Evolutionary conservation across 2,888 invertebrate genomes (phyloP).

Genomic region (Drosophila siamana): DNA sequence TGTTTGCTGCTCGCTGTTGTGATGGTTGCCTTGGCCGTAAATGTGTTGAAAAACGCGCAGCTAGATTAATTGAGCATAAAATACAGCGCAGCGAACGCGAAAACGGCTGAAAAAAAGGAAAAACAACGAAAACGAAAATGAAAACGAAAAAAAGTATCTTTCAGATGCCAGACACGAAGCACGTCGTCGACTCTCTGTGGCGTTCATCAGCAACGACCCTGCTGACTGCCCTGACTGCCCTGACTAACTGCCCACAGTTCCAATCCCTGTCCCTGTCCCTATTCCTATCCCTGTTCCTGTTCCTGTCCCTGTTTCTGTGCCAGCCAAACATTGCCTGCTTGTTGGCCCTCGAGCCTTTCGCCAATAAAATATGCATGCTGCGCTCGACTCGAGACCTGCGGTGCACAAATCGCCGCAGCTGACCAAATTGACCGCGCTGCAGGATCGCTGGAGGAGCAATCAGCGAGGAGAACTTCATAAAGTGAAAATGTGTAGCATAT

Average conservation of each 20-base stretch:
- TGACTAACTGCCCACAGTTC: slow-evolving; percentile 55
- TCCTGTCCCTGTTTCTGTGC: slow-evolving; percentile 16
- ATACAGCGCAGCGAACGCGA: slow-evolving; percentile 63
- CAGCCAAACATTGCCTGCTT: slow-evolving; percentile 19
- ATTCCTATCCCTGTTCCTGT: no score
- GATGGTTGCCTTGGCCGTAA: slow-evolving; percentile 45
- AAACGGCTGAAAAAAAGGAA: slow-evolving; percentile 38
- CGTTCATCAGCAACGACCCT: slow-evolving; percentile 73
- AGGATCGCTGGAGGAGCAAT: slow-evolving; percentile 30
- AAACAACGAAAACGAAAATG: slow-evolving; percentile 10
- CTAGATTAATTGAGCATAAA: slow-evolving; percentile 81
- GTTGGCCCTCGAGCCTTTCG: slow-evolving; percentile 61
- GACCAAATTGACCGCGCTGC: slow-evolving; percentile 8
- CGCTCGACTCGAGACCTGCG: slow-evolving; percentile 61
- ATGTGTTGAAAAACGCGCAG: slow-evolving; percentile 79
- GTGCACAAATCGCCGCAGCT: slow-evolving; percentile 44
- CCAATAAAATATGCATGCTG: slow-evolving; percentile 77
- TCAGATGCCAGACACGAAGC: slow-evolving; percentile 78
- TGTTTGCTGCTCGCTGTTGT: slow-evolving; percentile 14
- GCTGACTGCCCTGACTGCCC: slow-evolving; percentile 55
- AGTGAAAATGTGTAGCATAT: slow-evolving; percentile 78
- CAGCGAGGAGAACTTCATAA: slow-evolving; percentile 67
- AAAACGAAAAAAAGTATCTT: slow-evolving; percentile 52
- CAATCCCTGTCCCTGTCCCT: slow-evolving; percentile 27
- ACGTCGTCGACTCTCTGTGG: slow-evolving; percentile 60